These are phyloP conservation scores for Gopherus evgoodei DNA, from an alignment of 2,113 vertebrate genomes.

Conservation along the genomic window DNA sequence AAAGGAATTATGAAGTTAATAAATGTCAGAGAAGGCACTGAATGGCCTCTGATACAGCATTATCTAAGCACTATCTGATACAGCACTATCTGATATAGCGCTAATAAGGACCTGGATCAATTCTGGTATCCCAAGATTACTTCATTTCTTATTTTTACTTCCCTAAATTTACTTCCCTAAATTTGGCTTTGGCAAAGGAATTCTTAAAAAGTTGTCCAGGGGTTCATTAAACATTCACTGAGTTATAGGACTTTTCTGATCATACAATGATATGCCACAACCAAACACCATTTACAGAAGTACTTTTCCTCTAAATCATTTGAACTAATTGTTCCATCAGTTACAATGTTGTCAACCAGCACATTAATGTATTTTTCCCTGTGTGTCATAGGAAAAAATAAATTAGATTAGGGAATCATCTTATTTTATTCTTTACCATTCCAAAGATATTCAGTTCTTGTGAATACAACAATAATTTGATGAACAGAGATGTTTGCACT, in stretches of 20 bases:
- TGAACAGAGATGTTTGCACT: not conserved
- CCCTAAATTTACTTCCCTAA: constrained; percentile 30
- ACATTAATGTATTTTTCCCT: not conserved
- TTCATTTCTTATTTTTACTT: not conserved
- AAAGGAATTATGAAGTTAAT: not conserved
- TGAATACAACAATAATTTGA: not conserved
- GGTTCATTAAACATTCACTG: not conserved
- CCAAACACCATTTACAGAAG: not conserved
- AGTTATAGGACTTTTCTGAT: rapidly evolving
- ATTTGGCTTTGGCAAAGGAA: not conserved
- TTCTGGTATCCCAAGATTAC: not conserved
- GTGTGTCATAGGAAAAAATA: not conserved
- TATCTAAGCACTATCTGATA: not conserved
- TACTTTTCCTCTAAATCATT: constrained; percentile 31
- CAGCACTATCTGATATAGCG: not conserved
- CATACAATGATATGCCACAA: not conserved
- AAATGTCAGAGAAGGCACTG: not conserved
- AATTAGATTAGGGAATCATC: constrained; percentile 3
- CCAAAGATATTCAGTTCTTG: constrained; percentile 37
- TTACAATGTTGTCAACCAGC: not conserved
- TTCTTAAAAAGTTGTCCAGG: not conserved
- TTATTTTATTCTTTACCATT: constrained; percentile 28
- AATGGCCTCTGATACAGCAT: not conserved
- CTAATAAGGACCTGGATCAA: not conserved
- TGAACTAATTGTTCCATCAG: not conserved